Evolutionary conservation across 2,113 vertebrate species (phyloP), one percentile per base, ranked within the genome.

Genomic region (Deroptyus accipitrinus): DNA sequence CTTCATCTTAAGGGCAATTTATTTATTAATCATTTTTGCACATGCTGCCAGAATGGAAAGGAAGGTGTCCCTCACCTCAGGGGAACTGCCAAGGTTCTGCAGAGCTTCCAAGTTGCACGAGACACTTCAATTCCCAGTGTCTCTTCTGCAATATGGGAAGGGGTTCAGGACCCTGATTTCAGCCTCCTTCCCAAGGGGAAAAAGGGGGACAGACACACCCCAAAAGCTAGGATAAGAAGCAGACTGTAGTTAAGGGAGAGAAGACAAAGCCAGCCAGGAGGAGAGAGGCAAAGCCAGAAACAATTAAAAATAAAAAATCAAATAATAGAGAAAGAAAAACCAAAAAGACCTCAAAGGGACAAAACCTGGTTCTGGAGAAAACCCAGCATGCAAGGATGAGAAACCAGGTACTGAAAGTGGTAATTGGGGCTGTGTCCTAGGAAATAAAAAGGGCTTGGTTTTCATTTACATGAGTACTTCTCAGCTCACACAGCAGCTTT

Each of bases 11-110:
- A 74, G 79, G 44, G 63, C 39, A 18, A 83, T 90, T 90, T 81
- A 79, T 92, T 90, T 92, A 89, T 91, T 92, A 70, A 86, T 93
- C 9, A 48, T 85, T 94, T 77, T 82, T 35, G 23, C 79, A 62
- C 84, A 64, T 28, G 51, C 74, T 94, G 84, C 62, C 68, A 86
- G 69, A 80, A 76, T 30, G 81, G 74, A 55, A 87, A 77, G 83
- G 25, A 79, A 95, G 77, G 42, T 74, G 62, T 74, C 64, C 28
- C 57, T 88, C 81, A 33, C 25, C 66, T 67, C 69, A 41, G 70
- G 57, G 49, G 64, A 49, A 86, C 93, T 84, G 57, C 0, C 1
- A 44, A 74, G 24, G 84, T 52, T 94, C 89, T 95, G 42, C 64
- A 93, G 74, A 81, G 37, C 83, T 85, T 85, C 87, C 76, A 90